Base-by-base conservation (phyloP, 2,797 vertebrate genomes). In the Pseudotriccus pelzelni region DNA sequence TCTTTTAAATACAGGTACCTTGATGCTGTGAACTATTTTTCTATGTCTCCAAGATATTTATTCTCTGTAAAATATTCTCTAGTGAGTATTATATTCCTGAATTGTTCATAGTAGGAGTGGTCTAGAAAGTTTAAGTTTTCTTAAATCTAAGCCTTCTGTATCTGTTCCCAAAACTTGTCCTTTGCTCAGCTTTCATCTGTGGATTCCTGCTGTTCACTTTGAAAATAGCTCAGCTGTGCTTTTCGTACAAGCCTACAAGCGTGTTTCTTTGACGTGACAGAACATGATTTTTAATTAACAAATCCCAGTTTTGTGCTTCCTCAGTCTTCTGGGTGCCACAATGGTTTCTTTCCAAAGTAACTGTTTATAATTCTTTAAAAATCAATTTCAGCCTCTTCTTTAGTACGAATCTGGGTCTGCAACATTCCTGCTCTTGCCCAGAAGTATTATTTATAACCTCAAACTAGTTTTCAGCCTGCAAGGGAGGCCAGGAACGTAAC, bases 1-100 rank as follows among this genome's bases (percentile, higher is more conserved):
- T 94, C 89, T 98, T 98, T 97, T 97, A 97, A 97, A 97, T 97
- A 96, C 94, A 95, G 34, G 32, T 96, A 98, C 89, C 96, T 97
- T 97, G 97, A 97, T 97, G 95, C 97, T 97, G 87, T 83, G 63
- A 92, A 85, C 62, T 94, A 95, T 97, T 98, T 97, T 96, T 97
- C 96, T 97, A 95, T 97, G 95, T 97, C 92, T 97, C 91, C 82
- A 92, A 82, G 97, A 93, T 96, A 98, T 93, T 97, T 97, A 97
- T 97, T 96, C 88, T 96, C 83, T 92, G 81, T 96, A 85, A 93
- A 91, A 91, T 96, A 82, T 89, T 94, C 92, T 89, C 55, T 92
- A 96, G 89, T 87, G 67, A 84, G 89, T 97, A 56, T 91, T 85
- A 64, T 82, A 90, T 95, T 88, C 55, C 84, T 73, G 60, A 88